Base-by-base conservation (phyloP, 92 coral and sea anemone species). In the Siderastrea siderea region DNA sequence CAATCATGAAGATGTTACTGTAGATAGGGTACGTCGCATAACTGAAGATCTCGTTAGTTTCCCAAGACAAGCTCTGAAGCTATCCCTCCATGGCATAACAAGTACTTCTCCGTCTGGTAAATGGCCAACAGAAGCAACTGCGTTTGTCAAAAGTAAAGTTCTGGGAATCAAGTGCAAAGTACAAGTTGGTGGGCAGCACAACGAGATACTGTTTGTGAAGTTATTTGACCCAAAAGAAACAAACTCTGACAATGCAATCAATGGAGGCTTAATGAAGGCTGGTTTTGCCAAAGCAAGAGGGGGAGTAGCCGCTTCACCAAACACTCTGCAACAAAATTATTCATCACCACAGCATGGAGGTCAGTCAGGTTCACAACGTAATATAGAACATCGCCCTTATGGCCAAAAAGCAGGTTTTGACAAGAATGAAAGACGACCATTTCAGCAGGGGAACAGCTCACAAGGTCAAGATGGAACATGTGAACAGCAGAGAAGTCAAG, bases 21-120 rank as follows among this genome's bases (percentile, higher is more conserved):
- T 92, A 5, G 77, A 90, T n/a, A 93, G 86, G 61, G 79, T 95
- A 17, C 89, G 98, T 45, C 85, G 91, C 57, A 94, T 97, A 46
- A 93, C 88, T 10, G 95, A 87, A 38, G 94, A 77, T 9, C 83
- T 97, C 19, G 94, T 73, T 1, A 48, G 38, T 64, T 50, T 95
- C 67, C 98, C 98, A 3, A 88, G 85, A 38, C 99, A 94, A 89
- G 99, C 98, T 38, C 71, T 94, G 50, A 95, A 89, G 73, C 92
- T 95, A 66, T 73, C 96, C 17, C 89, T 97, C 16, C 4, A 88
- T 87, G 91, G 91, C 6, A 75, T 94, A 48, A 75, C 70, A 48
- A 83, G 91, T 69, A 79, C 80, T 43, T 64, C 82, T n/a, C 50
- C 76, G 3, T 65, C 88, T n/a, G 86, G 87, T 2, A 92, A 87